Conservation (phyloP, 2,797 vertebrate species). For the Pogonophryne albipinna region DNA sequence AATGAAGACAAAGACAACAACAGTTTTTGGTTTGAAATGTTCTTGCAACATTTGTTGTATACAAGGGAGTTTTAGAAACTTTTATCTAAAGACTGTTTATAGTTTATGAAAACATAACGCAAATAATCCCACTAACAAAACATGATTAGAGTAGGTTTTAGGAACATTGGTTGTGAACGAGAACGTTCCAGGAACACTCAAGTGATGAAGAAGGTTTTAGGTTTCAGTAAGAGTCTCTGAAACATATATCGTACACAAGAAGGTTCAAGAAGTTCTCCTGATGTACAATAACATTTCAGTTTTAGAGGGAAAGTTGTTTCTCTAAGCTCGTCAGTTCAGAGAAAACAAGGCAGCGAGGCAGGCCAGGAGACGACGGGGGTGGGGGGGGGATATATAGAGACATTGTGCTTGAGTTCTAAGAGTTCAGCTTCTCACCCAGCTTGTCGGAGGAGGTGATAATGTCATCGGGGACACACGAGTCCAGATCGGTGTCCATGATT, state of each 20-base stretch:
- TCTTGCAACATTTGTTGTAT: not conserved
- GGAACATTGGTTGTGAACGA: not conserved
- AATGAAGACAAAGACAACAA: not conserved
- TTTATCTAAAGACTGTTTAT: no score
- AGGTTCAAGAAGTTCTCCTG: not conserved
- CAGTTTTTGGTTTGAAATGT: not conserved
- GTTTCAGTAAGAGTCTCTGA: not conserved
- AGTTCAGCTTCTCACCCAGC: conserved; percentile 92
- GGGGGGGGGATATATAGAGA: no score
- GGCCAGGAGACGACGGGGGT: not conserved
- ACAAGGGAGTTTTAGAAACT: not conserved
- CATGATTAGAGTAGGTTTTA: not conserved
- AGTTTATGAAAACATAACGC: not conserved
- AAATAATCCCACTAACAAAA: not conserved
- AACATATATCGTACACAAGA: not conserved
- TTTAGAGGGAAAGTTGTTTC: not conserved
- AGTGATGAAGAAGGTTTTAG: not conserved
- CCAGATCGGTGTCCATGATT: conserved; percentile 99
- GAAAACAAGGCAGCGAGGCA: not conserved
- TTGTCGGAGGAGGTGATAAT: conserved; percentile 99
- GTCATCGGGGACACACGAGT: conserved; percentile 96
- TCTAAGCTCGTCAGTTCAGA: not conserved
- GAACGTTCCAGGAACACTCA: not conserved
- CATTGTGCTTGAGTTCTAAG: not conserved
- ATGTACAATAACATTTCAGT: conserved; percentile 18